Evolutionary conservation across 2,113 vertebrate genomes (phyloP), one percentile per base, ranked within the genome.

Genomic region (Heloderma charlesbogerti): DNA sequence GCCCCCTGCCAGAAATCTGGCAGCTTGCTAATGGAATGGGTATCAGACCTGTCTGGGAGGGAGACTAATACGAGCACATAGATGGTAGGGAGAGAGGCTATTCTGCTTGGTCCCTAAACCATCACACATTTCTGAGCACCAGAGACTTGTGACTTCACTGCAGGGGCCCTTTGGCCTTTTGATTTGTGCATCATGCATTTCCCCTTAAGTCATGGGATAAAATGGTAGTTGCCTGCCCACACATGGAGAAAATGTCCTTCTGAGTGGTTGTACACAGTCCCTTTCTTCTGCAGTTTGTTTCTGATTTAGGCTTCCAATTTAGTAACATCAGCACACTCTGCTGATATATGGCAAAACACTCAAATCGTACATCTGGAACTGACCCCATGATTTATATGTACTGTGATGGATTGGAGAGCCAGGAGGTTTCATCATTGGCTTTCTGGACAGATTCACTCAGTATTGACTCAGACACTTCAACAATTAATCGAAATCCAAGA

Each of bases 391-490:
- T 69, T 90, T 85, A 90, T 51, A 51, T 29, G 20, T 54, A 54
- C 60, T 67, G 60, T 86, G 74, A 90, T 86, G 48, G 80, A 80
- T 80, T 18, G 29, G 84, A 80, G 75, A 86, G 31, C 84, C 27
- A 31, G 77, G 77, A 9, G 29, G 15, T 80, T 66, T 78, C 66
- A 86, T 71, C n/a, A 18, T 81, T 40, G 63, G 37, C 29, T 29
- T 71, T 80, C 84, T 45, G 60, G 75, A 43, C 57, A 86, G 66
- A 90, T 90, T 71, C 66, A 80, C 72, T 85, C 69, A 54, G 16
- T 54, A 79, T 69, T 90, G 83, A 79, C 84, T 86, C 20, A 80
- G 63, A 71, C 51, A 80, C 29, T 57, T 69, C 37, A 80, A n/a
- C 37, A 89, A 86, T 90, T 22, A 15, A 27, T 81, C 63, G 20